Percentiles rank a stretch among this genome's conserved stretches.
phyloP scores from a whole-genome alignment of 2,113 vertebrate species.

The Herpetotheres cachinnans region DNA sequence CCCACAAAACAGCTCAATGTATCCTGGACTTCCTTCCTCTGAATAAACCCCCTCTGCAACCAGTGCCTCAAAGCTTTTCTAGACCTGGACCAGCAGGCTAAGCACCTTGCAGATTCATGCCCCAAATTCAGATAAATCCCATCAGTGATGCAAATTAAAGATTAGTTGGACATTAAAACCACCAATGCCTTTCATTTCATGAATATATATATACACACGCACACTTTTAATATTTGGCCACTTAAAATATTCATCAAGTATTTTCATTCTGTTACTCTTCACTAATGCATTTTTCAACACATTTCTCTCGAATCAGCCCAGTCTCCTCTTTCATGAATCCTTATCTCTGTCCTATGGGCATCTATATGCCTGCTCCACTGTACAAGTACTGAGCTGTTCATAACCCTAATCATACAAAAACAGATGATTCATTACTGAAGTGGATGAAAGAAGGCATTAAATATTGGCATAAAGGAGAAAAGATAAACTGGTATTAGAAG shows the following conservation, averaged over 20 bases:
- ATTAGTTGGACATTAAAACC: not conserved
- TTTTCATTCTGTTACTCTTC: slow-evolving; percentile 21
- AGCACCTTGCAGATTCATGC: not conserved
- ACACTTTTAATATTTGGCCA: not conserved
- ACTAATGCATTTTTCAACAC: not conserved
- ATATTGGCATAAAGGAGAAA: slow-evolving; percentile 1
- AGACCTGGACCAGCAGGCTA: not conserved
- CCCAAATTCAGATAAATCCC: not conserved
- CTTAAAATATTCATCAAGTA: slow-evolving; percentile 32
- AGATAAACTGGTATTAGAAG: slow-evolving; percentile 14
- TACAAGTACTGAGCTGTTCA: slow-evolving; percentile 1
- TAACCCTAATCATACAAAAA: slow-evolving; percentile 5
- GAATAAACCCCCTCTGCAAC: not conserved
- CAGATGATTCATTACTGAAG: slow-evolving; percentile 39
- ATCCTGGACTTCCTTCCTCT: not conserved
- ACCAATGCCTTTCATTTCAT: not conserved
- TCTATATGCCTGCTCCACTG: slow-evolving; percentile 16
- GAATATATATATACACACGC: not conserved
- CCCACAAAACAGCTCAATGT: not conserved
- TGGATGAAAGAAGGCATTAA: slow-evolving; percentile 41
- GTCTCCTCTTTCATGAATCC: slow-evolving; percentile 26
- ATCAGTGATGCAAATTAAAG: not conserved
- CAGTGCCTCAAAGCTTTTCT: not conserved
- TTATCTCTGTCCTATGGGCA: slow-evolving; percentile 49
- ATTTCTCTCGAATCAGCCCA: not conserved